A percentile compares a stretch with the other conserved stretches of the same genome.
Evolutionary conservation across 2,113 vertebrate species (phyloP).

Genomic region (Etheostoma cragini): DNA sequence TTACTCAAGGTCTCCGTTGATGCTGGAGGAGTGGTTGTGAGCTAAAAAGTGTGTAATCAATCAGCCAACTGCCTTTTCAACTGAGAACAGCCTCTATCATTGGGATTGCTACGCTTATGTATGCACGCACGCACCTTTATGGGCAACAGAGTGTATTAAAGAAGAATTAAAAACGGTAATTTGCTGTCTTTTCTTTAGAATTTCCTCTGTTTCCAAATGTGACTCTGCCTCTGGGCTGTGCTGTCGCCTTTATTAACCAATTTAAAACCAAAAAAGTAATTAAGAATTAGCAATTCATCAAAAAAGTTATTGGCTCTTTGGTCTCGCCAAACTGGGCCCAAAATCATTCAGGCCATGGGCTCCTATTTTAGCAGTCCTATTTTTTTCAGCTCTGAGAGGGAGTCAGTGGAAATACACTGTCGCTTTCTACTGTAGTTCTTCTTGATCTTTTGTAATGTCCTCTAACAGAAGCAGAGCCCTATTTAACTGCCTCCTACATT

Average conservation of each 20-base stretch:
- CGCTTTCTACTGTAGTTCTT: conserved; percentile 32
- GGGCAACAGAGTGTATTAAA: conserved; percentile 34
- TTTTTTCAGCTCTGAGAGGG: conserved; percentile 36
- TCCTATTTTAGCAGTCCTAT: conserved; percentile 45
- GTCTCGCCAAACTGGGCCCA: conserved; percentile 49
- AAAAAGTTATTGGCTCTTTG: conserved; percentile 59
- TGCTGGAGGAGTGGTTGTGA: conserved; percentile 39
- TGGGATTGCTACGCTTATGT: conserved; percentile 33
- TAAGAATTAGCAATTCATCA: conserved; percentile 68
- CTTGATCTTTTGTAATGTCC: conserved; percentile 60
- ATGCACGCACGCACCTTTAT: conserved; percentile 29
- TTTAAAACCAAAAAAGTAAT: conserved; percentile 62
- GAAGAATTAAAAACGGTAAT: conserved; percentile 35
- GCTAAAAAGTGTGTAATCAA: conserved; percentile 73
- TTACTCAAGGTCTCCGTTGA: conserved; percentile 29
- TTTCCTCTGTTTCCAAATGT: conserved; percentile 36
- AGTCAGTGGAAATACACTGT: conserved; percentile 28
- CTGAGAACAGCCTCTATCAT: conserved; percentile 56
- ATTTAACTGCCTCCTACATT: conserved; percentile 71
- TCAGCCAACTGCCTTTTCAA: conserved; percentile 60
- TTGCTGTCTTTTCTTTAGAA: conserved; percentile 34
- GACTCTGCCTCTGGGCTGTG: conserved; percentile 37
- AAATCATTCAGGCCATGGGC: conserved; percentile 51
- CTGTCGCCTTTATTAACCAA: conserved; percentile 49
- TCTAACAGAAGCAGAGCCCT: conserved; percentile 64